Evolutionary conservation across 2,888 invertebrate species (phyloP), one percentile per base, ranked within the genome.

Genomic region (Lithophane socia): DNA sequence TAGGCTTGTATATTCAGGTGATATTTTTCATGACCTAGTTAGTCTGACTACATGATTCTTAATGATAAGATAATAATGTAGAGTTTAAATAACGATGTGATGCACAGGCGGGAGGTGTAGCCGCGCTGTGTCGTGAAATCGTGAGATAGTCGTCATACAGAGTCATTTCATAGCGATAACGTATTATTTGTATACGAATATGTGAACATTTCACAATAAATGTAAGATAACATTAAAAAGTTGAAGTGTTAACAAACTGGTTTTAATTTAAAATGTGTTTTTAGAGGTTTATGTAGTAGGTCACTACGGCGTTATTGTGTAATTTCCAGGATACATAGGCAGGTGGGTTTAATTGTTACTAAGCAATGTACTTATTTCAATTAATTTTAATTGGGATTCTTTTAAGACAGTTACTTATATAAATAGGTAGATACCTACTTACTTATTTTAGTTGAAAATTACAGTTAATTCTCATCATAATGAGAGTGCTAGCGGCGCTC

Each of bases 11-110:
- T 79, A 71, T 76, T 82, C 37, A 70, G 73, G 80, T 73, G 75
- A 79, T 76, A 80, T 79, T 82, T 80, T 75, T 82, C 67, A 52
- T 87, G 88, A 89, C 89, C 88, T 83, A 88, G 67, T 85, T 86
- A 76, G 67, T 67, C 68, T 73, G 76, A 83, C 71, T 74, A 77
- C 64, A 61, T 76, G 82, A 84, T 88, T 78, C 75, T 49, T 77
- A 66, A 60, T 80, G 88, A 88, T 88, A 86, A 88, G 87, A 88
- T 88, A 88, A 58, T 77, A 64, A 61, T 52, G 54, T 73, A 29
- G 70, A 70, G 61, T 82, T 76, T 80, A 72, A 77, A 80, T 29
- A 29, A 54, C 29, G 24, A 24, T n/a, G 76, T 54, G 61, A 52
- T 72, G 52, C 68, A 74, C 69, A 65, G 82, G 73, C 65, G 64